Percentiles rank a stretch among this genome's conserved stretches.
phyloP scores from a whole-genome alignment of 2,113 vertebrate genomes.

The Chaenocephalus aceratus region DNA sequence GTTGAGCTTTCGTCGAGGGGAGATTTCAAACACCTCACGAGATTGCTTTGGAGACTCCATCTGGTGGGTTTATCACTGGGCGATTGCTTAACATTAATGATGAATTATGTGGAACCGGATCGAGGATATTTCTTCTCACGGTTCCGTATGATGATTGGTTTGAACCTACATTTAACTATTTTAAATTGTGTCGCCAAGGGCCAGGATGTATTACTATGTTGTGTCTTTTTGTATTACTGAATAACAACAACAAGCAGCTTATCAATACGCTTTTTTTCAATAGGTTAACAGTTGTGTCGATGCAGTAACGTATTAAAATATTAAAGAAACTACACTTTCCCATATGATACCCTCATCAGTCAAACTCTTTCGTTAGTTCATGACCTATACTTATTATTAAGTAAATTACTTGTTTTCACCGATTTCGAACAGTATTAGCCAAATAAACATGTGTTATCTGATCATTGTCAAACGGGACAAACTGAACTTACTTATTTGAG shows the following conservation, averaged over 20 bases:
- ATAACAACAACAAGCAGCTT: no score
- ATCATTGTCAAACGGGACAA: no score
- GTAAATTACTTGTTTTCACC: neutral
- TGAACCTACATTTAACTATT: no score
- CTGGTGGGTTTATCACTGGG: slow-evolving; percentile 11
- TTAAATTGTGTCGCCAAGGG: no score
- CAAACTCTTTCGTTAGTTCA: neutral
- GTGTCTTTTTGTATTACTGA: neutral
- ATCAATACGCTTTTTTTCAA: no score
- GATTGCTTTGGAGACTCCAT: slow-evolving; percentile 13
- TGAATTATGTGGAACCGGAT: neutral
- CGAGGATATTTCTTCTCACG: no score
- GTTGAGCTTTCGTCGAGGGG: slow-evolving; percentile 29
- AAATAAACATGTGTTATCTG: no score
- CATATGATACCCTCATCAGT: neutral
- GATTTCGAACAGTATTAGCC: no score
- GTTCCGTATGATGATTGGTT: no score
- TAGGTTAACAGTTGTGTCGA: no score
- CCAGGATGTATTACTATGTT: neutral
- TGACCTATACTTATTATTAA: neutral
- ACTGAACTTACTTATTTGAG: no score
- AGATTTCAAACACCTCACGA: slow-evolving; percentile 19
- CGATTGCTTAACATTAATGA: neutral
- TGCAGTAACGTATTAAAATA: neutral
- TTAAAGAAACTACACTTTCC: neutral